Evolutionary conservation across 1,140 invertebrate species (phyloP), one percentile per base, ranked within the genome.

Genomic region (Magallana gigas): DNA sequence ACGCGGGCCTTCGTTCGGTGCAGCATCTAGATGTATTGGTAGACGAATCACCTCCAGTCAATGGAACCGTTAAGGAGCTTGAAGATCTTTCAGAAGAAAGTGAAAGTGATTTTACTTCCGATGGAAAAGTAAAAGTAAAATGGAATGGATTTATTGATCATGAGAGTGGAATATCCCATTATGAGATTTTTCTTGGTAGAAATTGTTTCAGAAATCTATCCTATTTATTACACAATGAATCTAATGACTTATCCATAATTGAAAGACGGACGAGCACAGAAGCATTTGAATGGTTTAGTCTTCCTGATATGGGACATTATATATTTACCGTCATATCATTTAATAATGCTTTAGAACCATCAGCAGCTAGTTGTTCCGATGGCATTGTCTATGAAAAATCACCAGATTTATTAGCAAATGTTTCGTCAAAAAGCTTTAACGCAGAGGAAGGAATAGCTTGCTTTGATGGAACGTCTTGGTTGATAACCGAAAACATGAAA

Each of bases 131-230:
- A 29, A 85, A 29, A 23, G 85, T 90, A 18, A 87, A 84, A 29
- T 90, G 89, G 91, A 87, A 87, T 62, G 91, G 88, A 9, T 91
- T 89, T 68, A 89, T 88, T 18, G 91, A 91, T 64, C 89, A 90
- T 16, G 89, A 91, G 71, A 91, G 91, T 86, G 91, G 91, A 29
- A 88, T 92, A 16, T 64, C 62, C 12, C n/a, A 76, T 91, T 57
- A 62, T 57, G 59, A 57, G 62, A 11, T 90, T 87, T 84, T 85
- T 58, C 11, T 85, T 88, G 8, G 89, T 58, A 59, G 23, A 76
- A 11, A 29, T 8, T 76, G 68, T 23, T 8, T 76, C 3, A 23
- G 18, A 9, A 29, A 76, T 76, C 4, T 64, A 64, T 64, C 18
- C 16, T 16, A 64, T 64, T 18, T 36, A 12, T 29, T 76, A 29